Conservation (phyloP, 2,888 invertebrate genomes). For the Drosophila picticornis region DNA sequence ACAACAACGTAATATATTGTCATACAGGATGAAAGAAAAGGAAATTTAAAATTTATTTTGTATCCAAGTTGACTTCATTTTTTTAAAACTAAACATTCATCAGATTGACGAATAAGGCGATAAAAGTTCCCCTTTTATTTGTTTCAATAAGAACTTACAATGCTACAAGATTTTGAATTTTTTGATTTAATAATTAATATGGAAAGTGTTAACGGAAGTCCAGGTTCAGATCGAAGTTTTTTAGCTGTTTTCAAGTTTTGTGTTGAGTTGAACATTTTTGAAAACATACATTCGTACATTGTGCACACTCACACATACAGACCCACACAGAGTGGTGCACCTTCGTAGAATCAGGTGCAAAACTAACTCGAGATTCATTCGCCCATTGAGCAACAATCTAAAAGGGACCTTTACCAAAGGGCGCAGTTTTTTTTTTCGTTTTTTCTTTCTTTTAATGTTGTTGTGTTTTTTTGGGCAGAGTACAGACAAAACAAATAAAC, state of each 20-base stretch:
- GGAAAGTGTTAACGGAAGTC: neutral
- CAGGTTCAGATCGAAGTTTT: neutral
- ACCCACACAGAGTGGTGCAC: slow-evolving; percentile 8
- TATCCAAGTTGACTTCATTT: neutral
- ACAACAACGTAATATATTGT: neutral
- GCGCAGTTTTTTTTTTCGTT: neutral
- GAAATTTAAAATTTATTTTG: neutral
- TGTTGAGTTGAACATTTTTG: slow-evolving; percentile 12
- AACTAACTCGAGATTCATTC: slow-evolving; percentile 19
- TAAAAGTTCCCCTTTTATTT: neutral
- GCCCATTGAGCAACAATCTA: slow-evolving; percentile 27
- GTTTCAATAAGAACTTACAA: neutral
- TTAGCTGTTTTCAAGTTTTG: slow-evolving; percentile 6
- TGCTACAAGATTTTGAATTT: neutral
- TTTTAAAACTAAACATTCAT: neutral
- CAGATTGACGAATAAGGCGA: neutral
- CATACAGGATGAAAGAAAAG: neutral
- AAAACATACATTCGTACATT: slow-evolving; percentile 7
- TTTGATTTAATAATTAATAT: neutral
- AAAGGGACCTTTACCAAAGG: slow-evolving; percentile 15
- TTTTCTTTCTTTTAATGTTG: slow-evolving; percentile 4
- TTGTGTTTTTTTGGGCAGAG: slow-evolving; percentile 35
- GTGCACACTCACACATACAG: slow-evolving; percentile 4
- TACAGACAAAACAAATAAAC: slow-evolving; percentile 44
- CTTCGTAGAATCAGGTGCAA: slow-evolving; percentile 30